Percentiles rank a stretch among this genome's conserved stretches.
Conservation (phyloP, 2,113 vertebrate genomes). For the Takifugu bimaculatus region DNA sequence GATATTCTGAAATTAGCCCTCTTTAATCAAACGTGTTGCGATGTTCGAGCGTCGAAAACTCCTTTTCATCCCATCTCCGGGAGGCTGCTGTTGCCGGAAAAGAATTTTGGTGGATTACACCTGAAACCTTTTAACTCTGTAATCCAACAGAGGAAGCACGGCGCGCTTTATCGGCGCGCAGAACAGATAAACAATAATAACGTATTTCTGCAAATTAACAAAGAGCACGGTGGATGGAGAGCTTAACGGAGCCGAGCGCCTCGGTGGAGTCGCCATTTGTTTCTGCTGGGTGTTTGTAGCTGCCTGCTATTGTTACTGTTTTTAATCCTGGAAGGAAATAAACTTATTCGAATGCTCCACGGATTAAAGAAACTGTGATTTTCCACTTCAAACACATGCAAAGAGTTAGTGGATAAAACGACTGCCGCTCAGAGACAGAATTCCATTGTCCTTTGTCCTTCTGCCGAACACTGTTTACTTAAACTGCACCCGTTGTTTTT, state of each 20-base stretch:
- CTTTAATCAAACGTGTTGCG: constrained; percentile 61
- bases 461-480: constrained; percentile 59
- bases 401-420: constrained; percentile 59
- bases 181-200: constrained; percentile 73
- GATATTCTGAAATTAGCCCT: constrained; percentile 56
- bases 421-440: constrained; percentile 47
- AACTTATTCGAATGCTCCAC: constrained; percentile 66
- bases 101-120: constrained; percentile 64
- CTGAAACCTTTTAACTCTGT: constrained; percentile 49
- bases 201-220: constrained; percentile 60
- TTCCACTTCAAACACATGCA: constrained; percentile 70
- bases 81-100: constrained; percentile 56
- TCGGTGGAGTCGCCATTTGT: constrained; percentile 55
- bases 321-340: constrained; percentile 71
- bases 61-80: constrained; percentile 42
- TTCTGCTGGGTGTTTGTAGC: constrained; percentile 64
- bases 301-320: constrained; percentile 68
- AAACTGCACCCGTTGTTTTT: constrained; percentile 44
- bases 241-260: constrained; percentile 56
- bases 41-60: constrained; percentile 65
- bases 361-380: constrained; percentile 74
- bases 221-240: constrained; percentile 53
- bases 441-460: constrained; percentile 60
- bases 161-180: constrained; percentile 41
- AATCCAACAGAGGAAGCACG: constrained; percentile 63